phyloP scores from a whole-genome alignment of 2,888 invertebrate species.

The Sarcophaga subvicina region DNA sequence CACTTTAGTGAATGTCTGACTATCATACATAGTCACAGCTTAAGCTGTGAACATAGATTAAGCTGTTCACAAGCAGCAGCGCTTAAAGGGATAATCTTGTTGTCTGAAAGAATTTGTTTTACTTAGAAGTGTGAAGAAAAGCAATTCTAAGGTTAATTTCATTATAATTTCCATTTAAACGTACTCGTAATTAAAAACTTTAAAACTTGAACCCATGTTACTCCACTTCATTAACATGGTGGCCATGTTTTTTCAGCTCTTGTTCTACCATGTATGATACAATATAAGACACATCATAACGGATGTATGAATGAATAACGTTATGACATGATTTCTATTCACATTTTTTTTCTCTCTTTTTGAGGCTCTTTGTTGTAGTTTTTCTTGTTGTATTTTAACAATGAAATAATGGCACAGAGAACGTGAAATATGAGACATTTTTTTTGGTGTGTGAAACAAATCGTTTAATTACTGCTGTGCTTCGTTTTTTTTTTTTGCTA shows the following conservation, averaged over 20 bases:
- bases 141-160: no score
- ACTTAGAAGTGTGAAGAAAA: no score
- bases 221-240: conserved; percentile 26
- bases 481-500: conserved; percentile 11
- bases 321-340: neutral
- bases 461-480: conserved; percentile 27
- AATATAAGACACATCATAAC: neutral
- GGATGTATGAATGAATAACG: conserved; percentile 21
- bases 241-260: neutral
- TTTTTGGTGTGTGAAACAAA: neutral
- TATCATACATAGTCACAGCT: no score
- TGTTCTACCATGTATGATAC: neutral
- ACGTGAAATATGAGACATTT: conserved; percentile 50
- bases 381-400: conserved; percentile 25
- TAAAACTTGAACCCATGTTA: neutral
- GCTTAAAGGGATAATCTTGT: no score
- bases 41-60: no score
- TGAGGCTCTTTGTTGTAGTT: neutral
- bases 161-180: no score
- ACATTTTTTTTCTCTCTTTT: no score
- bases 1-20: no score
- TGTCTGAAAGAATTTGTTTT: no score
- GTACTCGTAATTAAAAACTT: no score
- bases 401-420: conserved; percentile 13
- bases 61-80: no score